Conservation (phyloP, 2,888 invertebrate genomes). For the Drosophila ezoana region DNA sequence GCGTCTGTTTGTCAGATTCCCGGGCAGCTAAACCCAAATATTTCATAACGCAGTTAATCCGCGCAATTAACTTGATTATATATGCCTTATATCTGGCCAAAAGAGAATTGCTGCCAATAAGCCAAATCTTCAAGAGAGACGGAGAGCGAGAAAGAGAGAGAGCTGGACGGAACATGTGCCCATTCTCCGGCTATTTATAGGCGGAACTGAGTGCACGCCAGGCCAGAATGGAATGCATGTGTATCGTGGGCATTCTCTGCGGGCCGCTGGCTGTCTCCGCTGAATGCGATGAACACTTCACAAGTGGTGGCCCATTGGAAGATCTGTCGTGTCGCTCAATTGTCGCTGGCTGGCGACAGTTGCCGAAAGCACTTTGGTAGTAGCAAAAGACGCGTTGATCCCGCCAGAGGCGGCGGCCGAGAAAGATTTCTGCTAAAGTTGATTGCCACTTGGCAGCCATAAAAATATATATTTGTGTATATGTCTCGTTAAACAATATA, state of each 20-base stretch:
- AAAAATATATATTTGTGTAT: constrained; percentile 30
- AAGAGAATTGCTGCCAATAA: constrained; percentile 21
- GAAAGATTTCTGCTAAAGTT: constrained; percentile 17
- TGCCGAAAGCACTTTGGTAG: constrained; percentile 49
- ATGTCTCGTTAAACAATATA: constrained; percentile 36
- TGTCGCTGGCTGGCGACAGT: constrained; percentile 62
- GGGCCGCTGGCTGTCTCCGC: constrained; percentile 31
- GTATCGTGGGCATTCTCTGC: background rate
- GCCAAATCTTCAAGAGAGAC: background rate
- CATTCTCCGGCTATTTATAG: constrained; percentile 79
- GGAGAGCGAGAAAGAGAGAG: constrained; percentile 10
- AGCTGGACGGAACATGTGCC: constrained; percentile 66
- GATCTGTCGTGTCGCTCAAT: constrained; percentile 41
- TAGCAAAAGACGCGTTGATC: constrained; percentile 69
- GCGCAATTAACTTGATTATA: constrained; percentile 71
- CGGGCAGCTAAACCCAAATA: constrained; percentile 40
- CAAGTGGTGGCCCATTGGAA: constrained; percentile 80
- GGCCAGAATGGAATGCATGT: constrained; percentile 69
- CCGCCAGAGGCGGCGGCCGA: constrained; percentile 41
- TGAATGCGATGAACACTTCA: constrained; percentile 75
- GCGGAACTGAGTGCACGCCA: constrained; percentile 58
- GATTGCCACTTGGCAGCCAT: constrained; percentile 30
- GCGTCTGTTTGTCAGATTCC: constrained; percentile 32
- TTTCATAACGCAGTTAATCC: constrained; percentile 77
- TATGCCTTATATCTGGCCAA: constrained; percentile 39